A percentile compares a stretch with the other conserved stretches of the same genome.
Evolutionary conservation across 2,797 vertebrate genomes (phyloP).

Genomic region (Sibirionetta formosa): DNA sequence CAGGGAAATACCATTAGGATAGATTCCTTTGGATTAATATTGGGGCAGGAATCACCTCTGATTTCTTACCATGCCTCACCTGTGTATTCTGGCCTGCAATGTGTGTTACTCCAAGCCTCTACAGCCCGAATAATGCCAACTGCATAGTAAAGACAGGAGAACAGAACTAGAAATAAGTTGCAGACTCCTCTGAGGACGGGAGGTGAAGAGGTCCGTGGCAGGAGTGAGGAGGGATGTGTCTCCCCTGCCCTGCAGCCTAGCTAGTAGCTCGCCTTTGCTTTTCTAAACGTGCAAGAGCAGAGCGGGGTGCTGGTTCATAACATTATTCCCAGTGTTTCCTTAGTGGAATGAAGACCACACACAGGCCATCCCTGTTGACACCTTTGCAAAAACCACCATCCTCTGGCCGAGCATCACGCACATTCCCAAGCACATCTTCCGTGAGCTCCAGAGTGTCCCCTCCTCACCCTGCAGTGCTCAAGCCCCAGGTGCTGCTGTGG

Average conservation of each 20-base stretch:
- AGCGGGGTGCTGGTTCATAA: neutral
- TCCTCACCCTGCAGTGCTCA: neutral
- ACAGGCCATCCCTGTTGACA: neutral
- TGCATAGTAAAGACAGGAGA: neutral
- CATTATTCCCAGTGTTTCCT: neutral
- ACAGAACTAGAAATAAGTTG: neutral
- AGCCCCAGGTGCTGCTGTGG: neutral
- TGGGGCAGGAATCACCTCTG: neutral
- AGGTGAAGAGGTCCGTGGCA: rapidly evolving
- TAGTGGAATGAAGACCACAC: neutral
- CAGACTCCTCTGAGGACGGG: rapidly evolving
- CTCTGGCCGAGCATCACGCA: neutral
- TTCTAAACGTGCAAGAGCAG: neutral
- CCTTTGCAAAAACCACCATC: neutral
- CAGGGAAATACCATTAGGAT: neutral
- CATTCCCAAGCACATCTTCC: neutral
- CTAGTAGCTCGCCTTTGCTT: neutral
- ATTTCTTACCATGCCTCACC: neutral
- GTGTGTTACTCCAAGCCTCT: neutral
- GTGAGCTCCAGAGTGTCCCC: neutral
- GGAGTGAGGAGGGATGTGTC: rapidly evolving
- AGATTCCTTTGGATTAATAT: neutral
- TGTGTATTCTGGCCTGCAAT: neutral
- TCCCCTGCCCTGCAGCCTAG: neutral
- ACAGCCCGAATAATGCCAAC: neutral